These are phyloP conservation scores for Plectrocnemia conspersa DNA, from an alignment of 1,140 invertebrate species.

Conservation along the genomic window DNA sequence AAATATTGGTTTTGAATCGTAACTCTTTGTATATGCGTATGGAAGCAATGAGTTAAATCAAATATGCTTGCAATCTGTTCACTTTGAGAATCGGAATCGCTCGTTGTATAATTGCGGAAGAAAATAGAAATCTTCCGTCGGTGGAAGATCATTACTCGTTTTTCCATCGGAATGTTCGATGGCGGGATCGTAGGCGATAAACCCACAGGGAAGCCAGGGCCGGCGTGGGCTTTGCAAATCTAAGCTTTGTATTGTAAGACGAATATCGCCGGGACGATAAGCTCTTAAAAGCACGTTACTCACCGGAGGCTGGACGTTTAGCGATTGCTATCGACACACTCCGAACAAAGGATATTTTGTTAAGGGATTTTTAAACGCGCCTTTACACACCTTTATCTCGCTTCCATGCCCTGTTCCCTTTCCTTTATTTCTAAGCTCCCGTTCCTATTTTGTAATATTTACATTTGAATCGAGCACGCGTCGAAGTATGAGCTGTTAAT, in stretches of 20 bases:
- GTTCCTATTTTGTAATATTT: too few species aligned
- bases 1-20: too few species aligned
- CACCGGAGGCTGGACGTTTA: slow-evolving; percentile 23
- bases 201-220: slow-evolving; percentile 12
- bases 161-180: slow-evolving; percentile 21
- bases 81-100: background rate
- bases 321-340: slow-evolving; percentile 17
- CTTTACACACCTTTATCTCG: background rate
- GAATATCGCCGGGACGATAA: slow-evolving; percentile 23
- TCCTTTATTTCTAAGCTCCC: too few species aligned
- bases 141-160: slow-evolving; percentile 10
- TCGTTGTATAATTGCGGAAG: background rate
- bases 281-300: slow-evolving; percentile 26
- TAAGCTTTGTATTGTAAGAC: slow-evolving; percentile 29
- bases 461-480: too few species aligned
- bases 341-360: slow-evolving; percentile 25
- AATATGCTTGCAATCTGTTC: too few species aligned
- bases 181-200: slow-evolving; percentile 16
- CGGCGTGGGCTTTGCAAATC: slow-evolving; percentile 23
- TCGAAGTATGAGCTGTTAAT: too few species aligned
- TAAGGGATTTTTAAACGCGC: slow-evolving; percentile 17
- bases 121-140: background rate
- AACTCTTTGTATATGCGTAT: too few species aligned
- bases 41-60: too few species aligned
- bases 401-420: too few species aligned